Base-by-base conservation (phyloP, 2,113 vertebrate genomes). In the Capreolus pygargus region DNA sequence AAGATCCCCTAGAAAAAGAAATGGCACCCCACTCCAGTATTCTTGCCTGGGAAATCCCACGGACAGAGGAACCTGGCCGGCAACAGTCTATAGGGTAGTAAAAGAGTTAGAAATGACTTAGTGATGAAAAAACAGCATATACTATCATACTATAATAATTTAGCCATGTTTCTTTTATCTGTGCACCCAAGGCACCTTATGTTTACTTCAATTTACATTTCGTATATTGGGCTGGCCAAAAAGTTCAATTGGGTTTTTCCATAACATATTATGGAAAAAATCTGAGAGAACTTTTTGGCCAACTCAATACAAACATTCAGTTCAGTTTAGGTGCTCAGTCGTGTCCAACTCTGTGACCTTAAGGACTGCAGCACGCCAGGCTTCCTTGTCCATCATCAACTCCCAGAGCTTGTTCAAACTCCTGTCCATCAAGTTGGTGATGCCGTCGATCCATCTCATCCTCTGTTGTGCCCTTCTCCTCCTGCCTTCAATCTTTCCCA, bases 281-380 rank as follows among this genome's bases (percentile, higher is more conserved):
- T 27, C 11, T 25, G 12, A 27, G 39, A 39, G 21, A 74, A 43
- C 25, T 7, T 39, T 74, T 74, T 74, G 70, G 36, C 70, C 36
- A 25, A 74, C 23, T 43, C 23, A 74, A 74, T 14, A 43, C 12
- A 27, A 60, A 86, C 82, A 45, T 60, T 19, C 19, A 23, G 19
- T 70, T 39, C 67, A 70, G n/a, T 70, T 70, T 5, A 70, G n/a
- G 19, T 0, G 10, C 9, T 70, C 67, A 70, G 10, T 23, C 5
- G 0, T 39, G n/a, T 23, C 67, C 67, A 39, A 39, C 5, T 23
- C 19, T 70, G 67, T 0, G 19, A 70, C 19, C 19, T n/a, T 6
- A 36, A 70, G n/a, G 19, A 12, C 23, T 0, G 10, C n/a, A 74
- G n/a, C 23, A 39, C 3, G 67, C 19, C 67, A 74, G 67, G 21